Evolutionary conservation across 2,888 invertebrate species (phyloP).

Genomic region (Drosophila neoperkinsi): DNA sequence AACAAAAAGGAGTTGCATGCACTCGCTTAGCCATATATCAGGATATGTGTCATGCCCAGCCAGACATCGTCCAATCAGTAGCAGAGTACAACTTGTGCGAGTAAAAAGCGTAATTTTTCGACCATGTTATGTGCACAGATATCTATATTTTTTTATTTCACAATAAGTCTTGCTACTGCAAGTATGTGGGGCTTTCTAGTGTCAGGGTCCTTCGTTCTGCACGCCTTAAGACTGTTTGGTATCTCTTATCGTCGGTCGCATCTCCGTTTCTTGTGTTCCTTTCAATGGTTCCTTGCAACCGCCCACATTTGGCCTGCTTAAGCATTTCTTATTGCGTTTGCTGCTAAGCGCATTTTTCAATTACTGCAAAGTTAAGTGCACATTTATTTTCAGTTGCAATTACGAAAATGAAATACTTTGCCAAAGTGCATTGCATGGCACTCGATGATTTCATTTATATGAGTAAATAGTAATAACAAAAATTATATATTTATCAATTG

Average conservation of each 20-base stretch:
- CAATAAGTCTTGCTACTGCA: slow-evolving; percentile 22
- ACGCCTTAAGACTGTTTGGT: slow-evolving; percentile 37
- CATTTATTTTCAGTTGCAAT: slow-evolving; percentile 52
- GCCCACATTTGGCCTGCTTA: slow-evolving; percentile 35
- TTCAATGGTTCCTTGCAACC: slow-evolving; percentile 47
- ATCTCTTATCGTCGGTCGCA: slow-evolving; percentile 52
- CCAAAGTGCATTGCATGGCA: slow-evolving; percentile 32
- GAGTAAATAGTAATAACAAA: background rate
- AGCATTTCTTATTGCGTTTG: slow-evolving; percentile 44
- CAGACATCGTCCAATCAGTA: slow-evolving; percentile 52
- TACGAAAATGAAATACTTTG: slow-evolving; percentile 60
- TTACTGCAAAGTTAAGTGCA: slow-evolving; percentile 52
- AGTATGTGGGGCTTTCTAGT: slow-evolving; percentile 20
- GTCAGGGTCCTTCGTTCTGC: slow-evolving; percentile 12
- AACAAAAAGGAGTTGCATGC: slow-evolving; percentile 70
- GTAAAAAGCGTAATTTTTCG: slow-evolving; percentile 26
- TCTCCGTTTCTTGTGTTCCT: slow-evolving; percentile 40
- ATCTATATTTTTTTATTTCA: slow-evolving; percentile 18
- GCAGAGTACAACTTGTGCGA: slow-evolving; percentile 26
- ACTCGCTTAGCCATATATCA: slow-evolving; percentile 70
- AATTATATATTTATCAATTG: background rate
- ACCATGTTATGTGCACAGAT: slow-evolving; percentile 5
- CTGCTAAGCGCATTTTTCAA: slow-evolving; percentile 61
- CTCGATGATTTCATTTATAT: slow-evolving; percentile 13
- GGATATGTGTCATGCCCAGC: slow-evolving; percentile 71